Evolutionary conservation across 2,888 invertebrate genomes (phyloP).

Genomic region (Mythimna lalbum): DNA sequence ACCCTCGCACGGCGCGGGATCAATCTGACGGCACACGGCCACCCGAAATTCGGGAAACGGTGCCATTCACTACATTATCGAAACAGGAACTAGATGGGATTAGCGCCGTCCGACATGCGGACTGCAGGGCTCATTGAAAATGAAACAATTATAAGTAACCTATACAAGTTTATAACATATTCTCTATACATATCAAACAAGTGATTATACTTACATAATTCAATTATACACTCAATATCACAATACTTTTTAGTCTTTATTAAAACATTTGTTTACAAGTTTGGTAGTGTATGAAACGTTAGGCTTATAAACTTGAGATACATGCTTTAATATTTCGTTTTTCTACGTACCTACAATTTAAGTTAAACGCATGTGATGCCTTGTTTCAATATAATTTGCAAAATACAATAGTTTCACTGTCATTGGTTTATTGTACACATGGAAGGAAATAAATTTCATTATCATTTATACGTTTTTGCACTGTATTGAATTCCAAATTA

Average conservation of each 20-base stretch:
- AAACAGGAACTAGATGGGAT: constrained; percentile 57
- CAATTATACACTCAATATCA: constrained; percentile 84
- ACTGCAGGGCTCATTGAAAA: constrained; percentile 65
- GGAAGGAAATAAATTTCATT: constrained; percentile 20
- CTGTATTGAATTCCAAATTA: constrained; percentile 13
- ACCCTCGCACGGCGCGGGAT: constrained; percentile 76
- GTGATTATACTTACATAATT: constrained; percentile 77
- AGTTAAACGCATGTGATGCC: constrained; percentile 33
- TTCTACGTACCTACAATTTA: constrained; percentile 24
- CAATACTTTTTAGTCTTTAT: constrained; percentile 88
- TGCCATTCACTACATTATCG: constrained; percentile 71
- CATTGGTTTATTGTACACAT: constrained; percentile 19
- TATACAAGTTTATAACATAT: constrained; percentile 84
- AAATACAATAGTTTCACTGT: constrained; percentile 16
- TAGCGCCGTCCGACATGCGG: constrained; percentile 44
- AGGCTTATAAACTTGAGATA: constrained; percentile 20
- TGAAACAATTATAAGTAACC: constrained; percentile 78
- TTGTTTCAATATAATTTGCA: constrained; percentile 17
- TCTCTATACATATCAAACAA: constrained; percentile 79
- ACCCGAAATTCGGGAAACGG: constrained; percentile 76
- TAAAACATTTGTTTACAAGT: constrained; percentile 66
- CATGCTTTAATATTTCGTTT: constrained; percentile 20
- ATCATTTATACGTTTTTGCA: neutral
- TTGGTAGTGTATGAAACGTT: constrained; percentile 37
- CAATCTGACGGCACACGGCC: constrained; percentile 72